Base-by-base conservation (phyloP, 2,797 vertebrate species). In the Chiropotes sagulatus region DNA sequence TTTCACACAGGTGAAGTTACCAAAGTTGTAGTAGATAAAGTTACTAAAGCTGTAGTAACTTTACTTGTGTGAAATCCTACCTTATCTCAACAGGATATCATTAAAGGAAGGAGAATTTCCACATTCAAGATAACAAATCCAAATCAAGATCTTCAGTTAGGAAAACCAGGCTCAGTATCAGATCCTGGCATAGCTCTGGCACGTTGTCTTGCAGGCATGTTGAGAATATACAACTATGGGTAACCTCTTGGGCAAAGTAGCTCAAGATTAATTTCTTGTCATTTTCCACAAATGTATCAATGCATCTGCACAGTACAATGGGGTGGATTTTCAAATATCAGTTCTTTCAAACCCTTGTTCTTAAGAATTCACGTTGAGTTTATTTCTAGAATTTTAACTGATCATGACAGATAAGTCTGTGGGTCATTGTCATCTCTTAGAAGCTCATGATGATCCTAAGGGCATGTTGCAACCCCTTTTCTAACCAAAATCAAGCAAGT, bases 51-150 rank as follows among this genome's bases (percentile, higher is more conserved):
- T 80, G 70, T 81, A 50, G 33, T 88, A 54, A 90, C 61, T 91
- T 93, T 57, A 72, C 36, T 88, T 54, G 24, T 88, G 67, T 93
- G 81, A 97, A 97, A 86, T 97, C 52, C 61, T 86, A 96, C 36
- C 30, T 46, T 92, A 86, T 52, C 54, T 93, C 88, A 76, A 11
- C 48, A 94, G 57, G 33, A 64, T 90, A 39, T 85, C 64, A 44
- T 64, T 76, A 96, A 86, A 88, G 12, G 58, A 92, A 85, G 33
- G 44, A 93, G n/a, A 67, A 46, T 67, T 79, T 94, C 33, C 17
- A 78, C 30, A 88, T 90, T 26, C 12, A 80, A 75, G n/a, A 39
- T 78, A 94, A 79, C 19, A 33, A 76, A 85, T 26, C 33, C 44
- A 97, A 96, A 96, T 82, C 85, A 95, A 83, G 39, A 92, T 54